Evolutionary conservation across 2,113 vertebrate species (phyloP).

Genomic region (Hippocampus zosterae): DNA sequence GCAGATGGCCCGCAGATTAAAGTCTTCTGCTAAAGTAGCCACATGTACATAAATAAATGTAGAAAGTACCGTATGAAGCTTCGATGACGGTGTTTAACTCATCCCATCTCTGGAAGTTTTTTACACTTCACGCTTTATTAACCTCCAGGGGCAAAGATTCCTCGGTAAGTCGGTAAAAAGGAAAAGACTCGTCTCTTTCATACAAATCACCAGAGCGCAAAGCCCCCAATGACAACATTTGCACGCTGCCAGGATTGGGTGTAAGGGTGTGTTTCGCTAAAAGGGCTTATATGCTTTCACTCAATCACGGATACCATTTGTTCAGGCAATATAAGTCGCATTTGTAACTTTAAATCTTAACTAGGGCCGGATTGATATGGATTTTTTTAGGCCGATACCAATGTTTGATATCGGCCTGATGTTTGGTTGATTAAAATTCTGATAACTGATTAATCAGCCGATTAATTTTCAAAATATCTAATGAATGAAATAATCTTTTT

Average conservation of each 20-base stretch:
- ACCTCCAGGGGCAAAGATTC: conserved; percentile 80
- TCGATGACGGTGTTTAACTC: conserved; percentile 88
- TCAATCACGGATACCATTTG: conserved; percentile 39
- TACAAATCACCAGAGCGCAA: conserved; percentile 68
- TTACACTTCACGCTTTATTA: conserved; percentile 99
- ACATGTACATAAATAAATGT: conserved; percentile 72
- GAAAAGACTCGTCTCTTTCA: conserved; percentile 67
- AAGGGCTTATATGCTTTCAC: conserved; percentile 42
- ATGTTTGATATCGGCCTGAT: too few species aligned
- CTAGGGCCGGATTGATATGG: neutral
- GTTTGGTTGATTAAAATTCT: neutral
- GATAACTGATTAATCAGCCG: too few species aligned
- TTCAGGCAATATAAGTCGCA: neutral
- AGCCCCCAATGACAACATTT: conserved; percentile 62
- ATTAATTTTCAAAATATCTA: too few species aligned
- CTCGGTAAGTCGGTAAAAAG: conserved; percentile 75
- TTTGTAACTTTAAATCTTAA: conserved; percentile 2
- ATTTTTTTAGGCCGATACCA: too few species aligned
- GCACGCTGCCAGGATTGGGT: conserved; percentile 48
- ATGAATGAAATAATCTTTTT: too few species aligned
- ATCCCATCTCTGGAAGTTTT: conserved; percentile 86
- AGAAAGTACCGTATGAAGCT: conserved; percentile 78
- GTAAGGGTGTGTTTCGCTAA: conserved; percentile 41
- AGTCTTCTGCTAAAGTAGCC: conserved; percentile 62
- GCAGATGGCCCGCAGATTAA: conserved; percentile 60